Evolutionary conservation across 2,888 invertebrate species (phyloP).

Genomic region (Drosophila pseudotakahashii): DNA sequence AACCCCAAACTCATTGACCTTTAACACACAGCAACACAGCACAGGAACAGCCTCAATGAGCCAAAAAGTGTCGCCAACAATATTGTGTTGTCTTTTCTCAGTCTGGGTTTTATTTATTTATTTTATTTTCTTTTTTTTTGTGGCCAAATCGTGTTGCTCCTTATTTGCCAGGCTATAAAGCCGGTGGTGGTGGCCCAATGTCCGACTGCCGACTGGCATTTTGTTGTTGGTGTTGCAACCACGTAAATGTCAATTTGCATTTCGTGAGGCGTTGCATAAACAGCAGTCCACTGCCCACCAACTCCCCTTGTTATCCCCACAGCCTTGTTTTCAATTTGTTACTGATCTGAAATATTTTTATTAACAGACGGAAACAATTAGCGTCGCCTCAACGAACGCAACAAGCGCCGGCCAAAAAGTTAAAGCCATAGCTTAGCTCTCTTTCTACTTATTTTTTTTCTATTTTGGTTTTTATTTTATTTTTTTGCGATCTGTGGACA

Average conservation of each 20-base stretch:
- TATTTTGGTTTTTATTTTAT: background rate
- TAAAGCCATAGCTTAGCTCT: conserved; percentile 29
- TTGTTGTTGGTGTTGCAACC: conserved; percentile 66
- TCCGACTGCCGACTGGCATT: conserved; percentile 38
- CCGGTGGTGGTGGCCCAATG: conserved; percentile 31
- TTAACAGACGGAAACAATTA: conserved; percentile 82
- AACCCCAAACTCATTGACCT: conserved; percentile 76
- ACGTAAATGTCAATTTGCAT: conserved; percentile 81
- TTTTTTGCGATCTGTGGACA: conserved; percentile 46
- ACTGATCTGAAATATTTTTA: conserved; percentile 79
- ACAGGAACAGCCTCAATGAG: conserved; percentile 5
- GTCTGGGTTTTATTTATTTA: conserved; percentile 9
- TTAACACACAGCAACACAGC: conserved; percentile 54
- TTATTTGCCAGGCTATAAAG: conserved; percentile 68
- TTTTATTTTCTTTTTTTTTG: conserved; percentile 4
- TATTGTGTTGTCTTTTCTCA: conserved; percentile 19
- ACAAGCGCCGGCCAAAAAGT: conserved; percentile 41
- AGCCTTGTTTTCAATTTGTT: conserved; percentile 75
- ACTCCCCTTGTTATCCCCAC: conserved; percentile 17
- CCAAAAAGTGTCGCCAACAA: conserved; percentile 71
- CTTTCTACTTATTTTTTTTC: conserved; percentile 2
- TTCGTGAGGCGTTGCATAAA: conserved; percentile 78
- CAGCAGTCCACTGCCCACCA: conserved; percentile 43
- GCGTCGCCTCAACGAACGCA: conserved; percentile 64
- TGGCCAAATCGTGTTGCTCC: conserved; percentile 76